A percentile compares a stretch with the other conserved stretches of the same genome.
phyloP scores from a whole-genome alignment of 2,113 vertebrate species.

The Hippocampus zosterae region DNA sequence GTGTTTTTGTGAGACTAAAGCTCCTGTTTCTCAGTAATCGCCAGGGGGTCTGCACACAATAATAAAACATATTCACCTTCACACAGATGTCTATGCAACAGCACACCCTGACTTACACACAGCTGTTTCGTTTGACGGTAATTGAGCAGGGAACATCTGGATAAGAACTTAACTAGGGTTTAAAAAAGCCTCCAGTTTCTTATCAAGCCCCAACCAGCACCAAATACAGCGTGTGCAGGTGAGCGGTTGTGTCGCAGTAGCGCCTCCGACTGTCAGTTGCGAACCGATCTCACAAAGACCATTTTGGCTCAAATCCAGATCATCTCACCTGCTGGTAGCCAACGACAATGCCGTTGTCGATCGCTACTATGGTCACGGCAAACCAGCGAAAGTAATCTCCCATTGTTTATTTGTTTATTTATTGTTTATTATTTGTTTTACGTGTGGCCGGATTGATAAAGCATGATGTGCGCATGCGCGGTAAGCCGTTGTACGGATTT shows the following conservation, averaged over 20 bases:
- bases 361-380: too few species aligned
- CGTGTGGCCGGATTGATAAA: too few species aligned
- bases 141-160: slow-evolving; percentile 27
- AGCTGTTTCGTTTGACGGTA: slow-evolving; percentile 26
- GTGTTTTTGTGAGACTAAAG: slow-evolving; percentile 1
- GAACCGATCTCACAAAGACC: too few species aligned
- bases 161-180: neutral
- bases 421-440: too few species aligned
- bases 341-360: too few species aligned
- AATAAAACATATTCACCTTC: slow-evolving; percentile 15
- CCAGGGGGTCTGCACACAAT: slow-evolving; percentile 2
- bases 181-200: neutral
- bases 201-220: neutral
- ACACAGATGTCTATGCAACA: neutral
- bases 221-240: neutral
- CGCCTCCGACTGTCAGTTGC: neutral
- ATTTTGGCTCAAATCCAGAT: too few species aligned
- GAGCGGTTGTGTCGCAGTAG: neutral
- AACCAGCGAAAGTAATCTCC: too few species aligned
- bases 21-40: slow-evolving; percentile 10
- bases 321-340: too few species aligned
- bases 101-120: slow-evolving; percentile 6
- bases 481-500: too few species aligned
- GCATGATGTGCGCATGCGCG: too few species aligned
- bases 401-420: too few species aligned